These are phyloP conservation scores for Nineta flava DNA, from an alignment of 2,888 invertebrate genomes.

Conservation along the genomic window DNA sequence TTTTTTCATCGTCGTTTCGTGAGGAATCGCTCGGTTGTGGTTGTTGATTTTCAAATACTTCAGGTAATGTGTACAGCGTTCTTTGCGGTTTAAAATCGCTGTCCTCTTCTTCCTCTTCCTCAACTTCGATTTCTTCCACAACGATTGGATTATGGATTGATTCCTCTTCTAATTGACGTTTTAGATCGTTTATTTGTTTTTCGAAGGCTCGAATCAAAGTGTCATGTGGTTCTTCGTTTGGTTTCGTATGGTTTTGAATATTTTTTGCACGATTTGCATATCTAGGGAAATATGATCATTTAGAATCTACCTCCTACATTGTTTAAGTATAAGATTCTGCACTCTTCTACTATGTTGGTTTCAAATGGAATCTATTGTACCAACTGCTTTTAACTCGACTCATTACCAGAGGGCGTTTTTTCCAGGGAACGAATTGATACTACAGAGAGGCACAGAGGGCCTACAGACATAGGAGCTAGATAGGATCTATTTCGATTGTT, in stretches of 20 bases:
- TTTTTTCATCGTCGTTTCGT: background rate
- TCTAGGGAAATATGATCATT: conserved; percentile 25
- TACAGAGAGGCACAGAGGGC: no score
- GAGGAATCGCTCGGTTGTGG: no score
- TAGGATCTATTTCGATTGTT: no score
- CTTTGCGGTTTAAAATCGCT: conserved; percentile 37
- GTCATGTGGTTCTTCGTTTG: conserved; percentile 97
- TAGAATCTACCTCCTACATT: no score
- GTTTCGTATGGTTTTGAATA: conserved; percentile 87
- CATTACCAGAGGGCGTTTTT: no score
- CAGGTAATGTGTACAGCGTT: conserved; percentile 37
- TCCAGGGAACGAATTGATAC: no score
- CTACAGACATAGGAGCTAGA: no score
- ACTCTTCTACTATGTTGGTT: no score
- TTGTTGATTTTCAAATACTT: background rate
- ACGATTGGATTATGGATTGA: conserved; percentile 25
- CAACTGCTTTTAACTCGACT: no score
- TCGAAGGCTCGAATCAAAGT: conserved; percentile 91
- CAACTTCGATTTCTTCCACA: conserved; percentile 33
- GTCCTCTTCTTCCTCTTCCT: conserved; percentile 39
- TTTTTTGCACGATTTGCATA: conserved; percentile 97
- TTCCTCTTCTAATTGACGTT: conserved; percentile 47
- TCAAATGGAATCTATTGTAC: no score
- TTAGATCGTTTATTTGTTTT: conserved; percentile 85
- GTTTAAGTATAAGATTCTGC: no score